Evolutionary conservation across 2,888 invertebrate genomes (phyloP), one percentile per base, ranked within the genome.

Genomic region (Tetropium fuscum): DNA sequence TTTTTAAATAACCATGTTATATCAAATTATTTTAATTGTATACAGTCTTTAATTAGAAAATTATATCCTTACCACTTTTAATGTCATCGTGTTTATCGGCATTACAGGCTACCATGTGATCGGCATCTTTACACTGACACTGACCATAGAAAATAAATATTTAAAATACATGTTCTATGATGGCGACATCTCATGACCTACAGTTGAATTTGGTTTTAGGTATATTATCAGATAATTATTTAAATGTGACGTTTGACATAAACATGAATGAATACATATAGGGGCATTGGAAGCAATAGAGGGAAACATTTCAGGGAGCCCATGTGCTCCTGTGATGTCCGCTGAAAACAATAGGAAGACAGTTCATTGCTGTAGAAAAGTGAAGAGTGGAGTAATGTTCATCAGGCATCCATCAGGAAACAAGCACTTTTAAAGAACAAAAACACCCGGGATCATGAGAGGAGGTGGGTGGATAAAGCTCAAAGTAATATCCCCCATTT

Each of bases 351-450:
- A 63, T 60, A 53, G 58, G 55, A 63, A 60, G 58, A 63, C 51
- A 43, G 63, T 63, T 63, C 59, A 57, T 41, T 25, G 53, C 34
- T n/a, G n/a, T n/a, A 43, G 58, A 55, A 60, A 55, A 63, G 60
- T 55, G 58, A 51, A 60, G 53, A 58, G 64, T 41, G 40, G 41
- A 55, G 51, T 60, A 60, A 57, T 60, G 60, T 58, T 63, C 53
- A 54, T 59, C 54, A 53, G 57, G 61, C 58, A 63, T 67, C 58
- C 62, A 64, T 67, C 62, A 63, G 62, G 62, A 62, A 64, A 64
- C 60, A 47, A 67, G 66, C 60, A 64, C 64, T 64, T 66, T 64
- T 64, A 54, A 60, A 63, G 62, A 64, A 64, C 64, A 63, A 63
- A 63, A 63, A 63, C 60, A 63, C 38, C 48, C 48, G 57, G 48